Conservation (phyloP, 2,888 invertebrate species). For the Subacronicta megacephala region DNA sequence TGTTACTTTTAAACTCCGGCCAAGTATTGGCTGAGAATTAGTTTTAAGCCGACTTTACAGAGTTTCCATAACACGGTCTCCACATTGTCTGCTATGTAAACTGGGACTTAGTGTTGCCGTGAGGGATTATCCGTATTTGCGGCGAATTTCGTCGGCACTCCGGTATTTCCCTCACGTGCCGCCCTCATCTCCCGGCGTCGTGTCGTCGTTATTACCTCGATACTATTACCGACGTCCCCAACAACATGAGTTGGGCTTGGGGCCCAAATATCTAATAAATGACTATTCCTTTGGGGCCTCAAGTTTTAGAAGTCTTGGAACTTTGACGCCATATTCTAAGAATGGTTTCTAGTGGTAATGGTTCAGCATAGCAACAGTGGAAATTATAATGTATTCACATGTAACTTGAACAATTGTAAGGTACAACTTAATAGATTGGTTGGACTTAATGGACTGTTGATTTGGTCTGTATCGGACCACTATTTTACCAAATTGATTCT, state of each 20-base stretch:
- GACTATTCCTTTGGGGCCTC: slow-evolving; percentile 55
- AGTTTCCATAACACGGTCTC: slow-evolving; percentile 55
- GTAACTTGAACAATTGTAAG: too few relatives aligned
- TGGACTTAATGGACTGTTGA: too few relatives aligned
- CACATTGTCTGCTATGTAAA: slow-evolving; percentile 70
- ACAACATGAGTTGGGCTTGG: slow-evolving; percentile 66
- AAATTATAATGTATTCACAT: too few relatives aligned
- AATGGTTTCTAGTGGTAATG: slow-evolving; percentile 2
- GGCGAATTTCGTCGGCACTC: slow-evolving; percentile 64
- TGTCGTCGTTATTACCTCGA: slow-evolving; percentile 83
- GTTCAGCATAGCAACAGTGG: background rate
- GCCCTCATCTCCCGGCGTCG: slow-evolving; percentile 81
- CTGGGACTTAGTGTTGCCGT: slow-evolving; percentile 70
- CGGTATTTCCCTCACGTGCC: slow-evolving; percentile 80
- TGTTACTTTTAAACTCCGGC: slow-evolving; percentile 41
- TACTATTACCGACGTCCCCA: slow-evolving; percentile 73
- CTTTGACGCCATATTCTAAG: slow-evolving; percentile 21
- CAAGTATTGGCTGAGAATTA: slow-evolving; percentile 48
- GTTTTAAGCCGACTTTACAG: slow-evolving; percentile 56
- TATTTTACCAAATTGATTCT: too few relatives aligned
- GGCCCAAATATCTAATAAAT: slow-evolving; percentile 64
- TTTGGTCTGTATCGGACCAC: too few relatives aligned
- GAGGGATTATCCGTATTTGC: slow-evolving; percentile 80
- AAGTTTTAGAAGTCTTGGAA: slow-evolving; percentile 31
- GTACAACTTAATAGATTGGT: too few relatives aligned